A percentile compares a stretch with the other conserved stretches of the same genome.
phyloP scores from a whole-genome alignment of 2,797 vertebrate species.

The Hirundo rustica region DNA sequence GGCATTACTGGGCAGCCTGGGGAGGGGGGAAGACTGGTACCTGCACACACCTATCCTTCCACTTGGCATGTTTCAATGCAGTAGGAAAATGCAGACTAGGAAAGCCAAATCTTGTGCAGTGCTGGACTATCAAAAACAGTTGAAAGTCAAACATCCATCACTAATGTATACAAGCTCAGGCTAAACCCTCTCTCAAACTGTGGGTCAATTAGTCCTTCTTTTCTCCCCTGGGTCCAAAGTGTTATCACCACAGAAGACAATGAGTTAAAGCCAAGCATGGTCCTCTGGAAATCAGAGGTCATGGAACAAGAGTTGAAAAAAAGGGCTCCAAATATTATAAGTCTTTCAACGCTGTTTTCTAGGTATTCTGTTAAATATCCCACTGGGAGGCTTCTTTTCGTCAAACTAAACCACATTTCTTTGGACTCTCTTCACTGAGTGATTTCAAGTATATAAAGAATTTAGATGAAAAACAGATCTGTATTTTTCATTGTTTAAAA shows the following conservation, averaged over 20 bases:
- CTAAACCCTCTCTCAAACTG: neutral
- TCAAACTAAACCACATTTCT: slow-evolving; percentile 65
- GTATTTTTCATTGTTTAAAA: slow-evolving; percentile 52
- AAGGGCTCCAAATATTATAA: slow-evolving; percentile 43
- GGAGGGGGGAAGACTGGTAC: neutral
- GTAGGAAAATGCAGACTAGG: neutral
- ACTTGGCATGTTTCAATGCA: neutral
- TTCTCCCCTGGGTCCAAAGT: neutral
- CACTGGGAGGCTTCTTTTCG: slow-evolving; percentile 30
- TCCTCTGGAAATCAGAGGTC: slow-evolving; percentile 35
- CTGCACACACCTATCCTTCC: neutral
- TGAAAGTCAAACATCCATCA: neutral
- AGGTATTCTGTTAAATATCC: slow-evolving; percentile 67
- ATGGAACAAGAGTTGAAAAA: slow-evolving; percentile 24
- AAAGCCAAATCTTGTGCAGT: neutral
- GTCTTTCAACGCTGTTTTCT: slow-evolving; percentile 61
- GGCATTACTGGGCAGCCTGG: neutral
- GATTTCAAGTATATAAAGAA: slow-evolving; percentile 66
- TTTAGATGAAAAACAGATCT: slow-evolving; percentile 71
- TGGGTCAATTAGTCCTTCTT: neutral
- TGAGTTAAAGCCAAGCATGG: slow-evolving; percentile 33
- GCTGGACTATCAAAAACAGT: neutral
- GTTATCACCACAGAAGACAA: slow-evolving; percentile 7
- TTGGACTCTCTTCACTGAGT: slow-evolving; percentile 56
- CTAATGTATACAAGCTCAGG: neutral